phyloP scores from a whole-genome alignment of 2,797 vertebrate species.

The Danio kyathit region DNA sequence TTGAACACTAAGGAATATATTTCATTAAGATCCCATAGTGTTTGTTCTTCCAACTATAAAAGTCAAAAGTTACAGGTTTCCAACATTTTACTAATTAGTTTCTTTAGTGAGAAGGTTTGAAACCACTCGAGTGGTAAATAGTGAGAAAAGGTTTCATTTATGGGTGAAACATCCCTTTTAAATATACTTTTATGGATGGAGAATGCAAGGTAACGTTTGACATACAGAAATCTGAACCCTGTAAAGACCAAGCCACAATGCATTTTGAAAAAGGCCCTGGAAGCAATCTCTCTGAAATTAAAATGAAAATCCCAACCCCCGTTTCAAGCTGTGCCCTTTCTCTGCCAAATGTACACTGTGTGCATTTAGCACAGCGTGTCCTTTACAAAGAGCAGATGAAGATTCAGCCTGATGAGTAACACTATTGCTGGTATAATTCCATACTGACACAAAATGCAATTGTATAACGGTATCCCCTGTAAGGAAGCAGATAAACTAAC shows the following conservation, averaged over 20 bases:
- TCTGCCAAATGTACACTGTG: slow-evolving; percentile 46
- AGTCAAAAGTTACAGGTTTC: too few relatives aligned
- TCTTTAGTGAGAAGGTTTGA: too few relatives aligned
- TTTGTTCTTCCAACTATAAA: too few relatives aligned
- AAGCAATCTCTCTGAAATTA: background rate
- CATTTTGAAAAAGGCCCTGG: background rate
- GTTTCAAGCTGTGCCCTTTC: slow-evolving; percentile 32
- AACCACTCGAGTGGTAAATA: too few relatives aligned
- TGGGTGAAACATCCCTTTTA: too few relatives aligned
- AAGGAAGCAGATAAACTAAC: slow-evolving; percentile 13
- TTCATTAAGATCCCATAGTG: too few relatives aligned
- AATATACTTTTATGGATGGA: slow-evolving; percentile 7
- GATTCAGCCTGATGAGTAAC: slow-evolving; percentile 41
- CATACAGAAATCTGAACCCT: slow-evolving; percentile 31
- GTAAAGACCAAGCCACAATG: slow-evolving; percentile 19
- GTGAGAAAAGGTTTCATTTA: too few relatives aligned
- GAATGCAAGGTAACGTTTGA: slow-evolving; percentile 13
- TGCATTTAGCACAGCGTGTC: slow-evolving; percentile 20
- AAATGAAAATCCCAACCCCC: slow-evolving; percentile 5
- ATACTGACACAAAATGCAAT: slow-evolving; percentile 7
- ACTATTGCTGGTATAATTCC: slow-evolving; percentile 70
- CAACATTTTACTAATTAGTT: too few relatives aligned
- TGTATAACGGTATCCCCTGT: slow-evolving; percentile 6
- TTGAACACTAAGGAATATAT: too few relatives aligned
- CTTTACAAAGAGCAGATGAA: slow-evolving; percentile 3